Conservation (phyloP, 2,888 invertebrate genomes). For the Chelonus formosanus region DNA sequence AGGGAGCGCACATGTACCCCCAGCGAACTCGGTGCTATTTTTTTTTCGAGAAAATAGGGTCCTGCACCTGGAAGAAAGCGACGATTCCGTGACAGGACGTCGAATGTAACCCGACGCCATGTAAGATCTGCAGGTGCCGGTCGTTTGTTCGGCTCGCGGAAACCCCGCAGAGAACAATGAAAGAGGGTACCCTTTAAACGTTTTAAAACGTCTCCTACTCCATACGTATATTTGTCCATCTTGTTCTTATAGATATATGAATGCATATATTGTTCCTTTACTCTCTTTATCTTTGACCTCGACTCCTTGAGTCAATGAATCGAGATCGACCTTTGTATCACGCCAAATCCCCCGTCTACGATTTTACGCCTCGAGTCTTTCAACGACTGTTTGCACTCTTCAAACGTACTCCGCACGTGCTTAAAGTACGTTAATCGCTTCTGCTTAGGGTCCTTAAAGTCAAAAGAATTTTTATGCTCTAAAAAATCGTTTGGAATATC, state of each 20-base stretch:
- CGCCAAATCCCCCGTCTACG: slow-evolving; percentile 40
- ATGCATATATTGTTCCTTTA: slow-evolving; percentile 1
- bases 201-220: slow-evolving; percentile 28
- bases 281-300: slow-evolving; percentile 33
- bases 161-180: slow-evolving; percentile 42
- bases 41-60: slow-evolving; percentile 38
- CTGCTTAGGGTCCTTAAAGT: no score
- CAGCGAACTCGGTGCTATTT: slow-evolving; percentile 48
- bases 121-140: slow-evolving; percentile 56
- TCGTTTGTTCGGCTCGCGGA: slow-evolving; percentile 47
- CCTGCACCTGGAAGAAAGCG: slow-evolving; percentile 37
- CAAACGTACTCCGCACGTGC: slow-evolving; percentile 59
- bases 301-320: slow-evolving; percentile 36
- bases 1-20: slow-evolving; percentile 40
- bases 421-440: slow-evolving; percentile 32
- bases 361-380: slow-evolving; percentile 53
- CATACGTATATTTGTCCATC: neutral
- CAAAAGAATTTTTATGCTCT: no score
- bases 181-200: slow-evolving; percentile 31
- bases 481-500: no score
- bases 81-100: slow-evolving; percentile 28
- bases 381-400: slow-evolving; percentile 61
- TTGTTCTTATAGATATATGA: slow-evolving; percentile 20
- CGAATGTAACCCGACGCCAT: slow-evolving; percentile 57
- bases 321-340: slow-evolving; percentile 32